A percentile compares a stretch with the other conserved stretches of the same genome.
Conservation (phyloP, 2,113 vertebrate species). For the Aptenodytes patagonicus region DNA sequence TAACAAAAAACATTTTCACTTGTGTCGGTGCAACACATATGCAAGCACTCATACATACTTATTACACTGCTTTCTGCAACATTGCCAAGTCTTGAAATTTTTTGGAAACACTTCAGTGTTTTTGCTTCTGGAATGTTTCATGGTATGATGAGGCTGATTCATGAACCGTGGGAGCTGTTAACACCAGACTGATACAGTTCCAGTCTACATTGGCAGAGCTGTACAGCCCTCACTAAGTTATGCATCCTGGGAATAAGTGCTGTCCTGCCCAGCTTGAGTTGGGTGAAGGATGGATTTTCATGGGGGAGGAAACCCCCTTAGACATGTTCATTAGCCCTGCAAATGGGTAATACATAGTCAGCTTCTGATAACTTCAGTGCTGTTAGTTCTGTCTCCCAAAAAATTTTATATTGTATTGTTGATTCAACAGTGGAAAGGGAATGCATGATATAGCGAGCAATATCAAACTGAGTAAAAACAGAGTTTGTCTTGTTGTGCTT, state of each 20-base stretch:
- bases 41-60: not conserved
- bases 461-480: not conserved
- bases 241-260: not conserved
- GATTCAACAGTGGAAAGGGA: not conserved
- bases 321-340: not conserved
- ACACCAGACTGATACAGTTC: not conserved
- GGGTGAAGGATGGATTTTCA: not conserved
- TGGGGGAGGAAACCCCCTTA: not conserved
- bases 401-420: not conserved
- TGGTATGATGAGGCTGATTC: not conserved
- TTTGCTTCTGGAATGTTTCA: not conserved
- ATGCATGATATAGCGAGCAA: not conserved
- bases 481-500: not conserved
- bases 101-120: not conserved
- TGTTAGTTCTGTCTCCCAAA: not conserved
- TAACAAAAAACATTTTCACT: not conserved
- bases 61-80: not conserved
- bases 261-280: not conserved
- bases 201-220: not conserved
- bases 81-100: not conserved
- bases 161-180: not conserved
- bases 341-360: not conserved
- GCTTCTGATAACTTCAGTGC: not conserved
- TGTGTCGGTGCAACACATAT: not conserved
- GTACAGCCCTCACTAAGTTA: not conserved